phyloP scores from a whole-genome alignment of 2,113 vertebrate species.

The Lonchura striata region DNA sequence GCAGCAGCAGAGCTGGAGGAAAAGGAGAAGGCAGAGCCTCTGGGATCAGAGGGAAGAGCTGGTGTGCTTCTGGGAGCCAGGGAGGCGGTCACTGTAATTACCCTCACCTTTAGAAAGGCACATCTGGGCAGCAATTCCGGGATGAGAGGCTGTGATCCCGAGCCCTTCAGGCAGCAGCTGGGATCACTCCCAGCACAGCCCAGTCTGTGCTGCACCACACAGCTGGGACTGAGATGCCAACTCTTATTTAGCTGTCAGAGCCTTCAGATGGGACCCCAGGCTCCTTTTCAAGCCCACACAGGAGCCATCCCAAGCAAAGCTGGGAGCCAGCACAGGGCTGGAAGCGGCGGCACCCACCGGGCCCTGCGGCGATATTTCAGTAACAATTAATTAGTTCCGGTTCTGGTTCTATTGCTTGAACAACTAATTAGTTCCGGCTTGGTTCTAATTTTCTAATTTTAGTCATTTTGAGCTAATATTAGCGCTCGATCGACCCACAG shows the following conservation, averaged over 20 bases:
- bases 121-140: not conserved
- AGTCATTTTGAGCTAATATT: slow-evolving; percentile 46
- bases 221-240: not conserved
- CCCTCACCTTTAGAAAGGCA: not conserved
- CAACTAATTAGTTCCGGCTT: slow-evolving; percentile 49
- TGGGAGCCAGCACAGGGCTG: not conserved
- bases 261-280: not conserved
- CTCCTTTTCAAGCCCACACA: not conserved
- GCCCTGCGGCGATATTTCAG: not conserved
- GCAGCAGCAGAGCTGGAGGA: not conserved
- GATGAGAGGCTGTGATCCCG: rapidly evolving
- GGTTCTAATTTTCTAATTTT: slow-evolving; percentile 53
- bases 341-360: not conserved
- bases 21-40: not conserved
- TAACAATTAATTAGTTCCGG: slow-evolving; percentile 58
- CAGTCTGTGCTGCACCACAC: not conserved
- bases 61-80: not conserved
- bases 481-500: not conserved
- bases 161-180: not conserved
- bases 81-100: not conserved
- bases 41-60: not conserved
- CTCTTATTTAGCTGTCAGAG: slow-evolving; percentile 7
- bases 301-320: not conserved
- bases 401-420: slow-evolving; percentile 53
- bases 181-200: not conserved